These are phyloP conservation scores for Sebastes diploproa DNA, from an alignment of 2,797 vertebrate genomes.

Conservation along the genomic window DNA sequence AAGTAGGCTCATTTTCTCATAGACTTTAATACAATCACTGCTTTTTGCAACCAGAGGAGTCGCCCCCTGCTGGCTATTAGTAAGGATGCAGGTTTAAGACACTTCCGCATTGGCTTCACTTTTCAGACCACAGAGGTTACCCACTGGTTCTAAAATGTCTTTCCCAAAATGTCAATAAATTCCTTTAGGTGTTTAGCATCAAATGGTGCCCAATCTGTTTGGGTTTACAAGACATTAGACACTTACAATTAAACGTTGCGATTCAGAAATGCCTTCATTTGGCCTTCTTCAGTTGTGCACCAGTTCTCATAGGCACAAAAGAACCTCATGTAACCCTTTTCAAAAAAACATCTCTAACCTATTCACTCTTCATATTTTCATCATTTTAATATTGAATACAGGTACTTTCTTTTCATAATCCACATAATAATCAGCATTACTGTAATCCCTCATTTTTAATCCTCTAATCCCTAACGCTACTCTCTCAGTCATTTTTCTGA, in stretches of 20 bases:
- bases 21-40: too few relatives aligned
- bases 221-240: neutral
- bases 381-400: conserved; percentile 13
- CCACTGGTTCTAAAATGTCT: neutral
- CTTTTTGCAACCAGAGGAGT: too few relatives aligned
- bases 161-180: neutral
- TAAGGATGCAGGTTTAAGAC: too few relatives aligned
- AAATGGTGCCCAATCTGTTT: neutral
- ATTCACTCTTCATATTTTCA: neutral
- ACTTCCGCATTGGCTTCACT: too few relatives aligned
- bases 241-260: neutral
- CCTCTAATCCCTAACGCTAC: conserved; percentile 31
- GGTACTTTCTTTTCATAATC: conserved; percentile 19
- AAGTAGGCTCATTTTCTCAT: too few relatives aligned
- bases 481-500: conserved; percentile 20
- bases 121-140: too few relatives aligned
- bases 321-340: neutral
- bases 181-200: neutral
- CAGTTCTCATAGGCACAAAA: neutral
- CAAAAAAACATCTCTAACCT: neutral
- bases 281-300: neutral
- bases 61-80: too few relatives aligned
- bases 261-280: neutral
- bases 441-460: conserved; percentile 44
- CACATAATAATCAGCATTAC: conserved; percentile 42